phyloP scores from a whole-genome alignment of 1,140 invertebrate species.

The Diorhabda sublineata region DNA sequence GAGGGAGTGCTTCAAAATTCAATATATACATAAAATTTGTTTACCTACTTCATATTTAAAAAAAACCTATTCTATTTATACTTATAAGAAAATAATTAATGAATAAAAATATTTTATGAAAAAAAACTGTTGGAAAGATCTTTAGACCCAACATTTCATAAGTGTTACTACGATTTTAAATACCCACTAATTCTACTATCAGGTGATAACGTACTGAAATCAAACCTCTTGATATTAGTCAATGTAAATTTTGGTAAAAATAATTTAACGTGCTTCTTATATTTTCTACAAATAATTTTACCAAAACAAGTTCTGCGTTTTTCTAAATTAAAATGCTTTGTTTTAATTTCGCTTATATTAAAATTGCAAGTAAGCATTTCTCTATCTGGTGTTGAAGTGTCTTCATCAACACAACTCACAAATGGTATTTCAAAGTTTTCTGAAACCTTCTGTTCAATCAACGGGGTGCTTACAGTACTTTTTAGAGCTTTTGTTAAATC shows the following conservation, averaged over 20 bases:
- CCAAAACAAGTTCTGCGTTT: constrained; percentile 49
- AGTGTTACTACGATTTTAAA: constrained; percentile 1
- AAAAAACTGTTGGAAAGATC: no score
- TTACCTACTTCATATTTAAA: no score
- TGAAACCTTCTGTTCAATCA: constrained; percentile 21
- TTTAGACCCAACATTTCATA: no score
- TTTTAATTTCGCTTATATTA: constrained; percentile 34
- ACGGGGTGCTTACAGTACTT: constrained; percentile 23
- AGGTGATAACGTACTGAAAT: constrained; percentile 59
- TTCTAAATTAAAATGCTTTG: constrained; percentile 19
- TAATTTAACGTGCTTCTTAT: constrained; percentile 22
- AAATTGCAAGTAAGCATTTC: constrained; percentile 35
- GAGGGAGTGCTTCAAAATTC: background rate
- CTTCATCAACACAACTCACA: constrained; percentile 36
- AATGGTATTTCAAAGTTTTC: constrained; percentile 38
- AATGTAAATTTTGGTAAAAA: background rate
- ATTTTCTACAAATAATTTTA: constrained; percentile 48
- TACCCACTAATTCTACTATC: constrained; percentile 47
- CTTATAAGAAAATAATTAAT: no score
- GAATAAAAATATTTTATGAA: no score
- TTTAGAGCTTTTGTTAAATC: constrained; percentile 39
- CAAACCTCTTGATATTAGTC: constrained; percentile 46
- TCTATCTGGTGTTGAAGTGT: constrained; percentile 13
- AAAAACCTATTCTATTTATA: no score
- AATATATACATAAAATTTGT: background rate